Conservation (phyloP, 2,797 vertebrate species). For the Tiaroga cobitis region DNA sequence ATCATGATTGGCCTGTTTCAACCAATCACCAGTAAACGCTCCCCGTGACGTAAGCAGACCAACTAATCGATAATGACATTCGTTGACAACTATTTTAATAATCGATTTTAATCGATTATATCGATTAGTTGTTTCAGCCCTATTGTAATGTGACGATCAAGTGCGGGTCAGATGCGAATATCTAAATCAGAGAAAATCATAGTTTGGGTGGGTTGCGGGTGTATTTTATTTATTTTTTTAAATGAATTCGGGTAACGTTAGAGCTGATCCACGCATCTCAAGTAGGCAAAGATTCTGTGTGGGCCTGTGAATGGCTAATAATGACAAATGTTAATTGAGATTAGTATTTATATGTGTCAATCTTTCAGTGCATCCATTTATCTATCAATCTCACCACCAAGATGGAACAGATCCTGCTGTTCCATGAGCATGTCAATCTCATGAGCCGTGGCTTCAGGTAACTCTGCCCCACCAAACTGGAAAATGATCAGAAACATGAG, state of each 20-base stretch:
- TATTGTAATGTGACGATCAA: not conserved
- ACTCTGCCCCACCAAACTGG: conserved; percentile 75
- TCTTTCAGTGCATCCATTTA: not conserved
- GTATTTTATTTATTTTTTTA: not conserved
- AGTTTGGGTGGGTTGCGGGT: not conserved
- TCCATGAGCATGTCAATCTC: conserved; percentile 81
- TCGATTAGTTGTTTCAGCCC: too few species aligned
- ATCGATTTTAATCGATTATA: too few species aligned
- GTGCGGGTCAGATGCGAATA: not conserved
- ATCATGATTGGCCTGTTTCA: too few species aligned
- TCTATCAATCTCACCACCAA: conserved; percentile 55
- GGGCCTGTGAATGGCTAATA: not conserved
- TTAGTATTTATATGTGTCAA: not conserved
- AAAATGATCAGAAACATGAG: conserved; percentile 4
- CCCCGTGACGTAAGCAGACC: too few species aligned
- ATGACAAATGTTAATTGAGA: too few species aligned
- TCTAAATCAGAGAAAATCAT: not conserved
- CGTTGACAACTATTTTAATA: too few species aligned
- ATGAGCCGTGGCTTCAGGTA: conserved; percentile 76
- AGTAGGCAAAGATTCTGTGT: not conserved
- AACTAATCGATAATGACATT: too few species aligned
- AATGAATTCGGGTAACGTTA: not conserved
- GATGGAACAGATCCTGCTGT: conserved; percentile 72
- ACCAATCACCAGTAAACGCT: too few species aligned
- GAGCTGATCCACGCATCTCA: not conserved